Evolutionary conservation across 2,797 vertebrate species (phyloP).

Genomic region (Megalops cyprinoides): DNA sequence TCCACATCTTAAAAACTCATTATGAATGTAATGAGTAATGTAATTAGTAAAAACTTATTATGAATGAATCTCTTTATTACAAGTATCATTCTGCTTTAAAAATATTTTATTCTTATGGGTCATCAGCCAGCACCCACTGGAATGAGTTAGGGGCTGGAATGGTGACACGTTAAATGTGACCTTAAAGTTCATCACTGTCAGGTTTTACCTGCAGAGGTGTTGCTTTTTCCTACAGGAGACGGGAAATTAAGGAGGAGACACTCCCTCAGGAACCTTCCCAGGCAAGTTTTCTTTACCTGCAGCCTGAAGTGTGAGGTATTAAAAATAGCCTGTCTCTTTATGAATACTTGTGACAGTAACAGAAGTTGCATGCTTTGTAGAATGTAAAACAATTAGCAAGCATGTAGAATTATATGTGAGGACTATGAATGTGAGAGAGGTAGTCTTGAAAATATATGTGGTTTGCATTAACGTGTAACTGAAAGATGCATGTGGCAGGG

Average conservation of each 20-base stretch:
- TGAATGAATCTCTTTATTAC: too few species aligned
- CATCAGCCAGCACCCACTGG: not conserved
- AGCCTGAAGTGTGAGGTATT: not conserved
- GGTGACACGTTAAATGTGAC: not conserved
- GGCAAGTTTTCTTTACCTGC: not conserved
- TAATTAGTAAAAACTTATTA: too few species aligned
- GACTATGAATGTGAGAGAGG: not conserved
- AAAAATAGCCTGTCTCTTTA: constrained; percentile 7
- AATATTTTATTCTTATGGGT: not conserved
- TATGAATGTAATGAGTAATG: too few species aligned
- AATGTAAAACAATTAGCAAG: too few species aligned
- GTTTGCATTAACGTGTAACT: not conserved
- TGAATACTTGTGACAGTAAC: not conserved
- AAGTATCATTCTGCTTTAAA: too few species aligned
- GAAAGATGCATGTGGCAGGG: too few species aligned
- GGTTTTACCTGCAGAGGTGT: not conserved
- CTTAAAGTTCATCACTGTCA: not conserved
- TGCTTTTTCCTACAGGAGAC: not conserved
- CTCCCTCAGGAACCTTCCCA: not conserved
- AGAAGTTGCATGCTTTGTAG: not conserved
- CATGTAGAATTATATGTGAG: not conserved
- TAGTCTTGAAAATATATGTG: not conserved
- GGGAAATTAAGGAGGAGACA: not conserved
- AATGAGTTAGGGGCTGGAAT: not conserved
- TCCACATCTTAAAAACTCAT: not conserved